These are phyloP conservation scores for Hylaeus anthracinus DNA, from an alignment of 1,140 invertebrate genomes.

Conservation along the genomic window DNA sequence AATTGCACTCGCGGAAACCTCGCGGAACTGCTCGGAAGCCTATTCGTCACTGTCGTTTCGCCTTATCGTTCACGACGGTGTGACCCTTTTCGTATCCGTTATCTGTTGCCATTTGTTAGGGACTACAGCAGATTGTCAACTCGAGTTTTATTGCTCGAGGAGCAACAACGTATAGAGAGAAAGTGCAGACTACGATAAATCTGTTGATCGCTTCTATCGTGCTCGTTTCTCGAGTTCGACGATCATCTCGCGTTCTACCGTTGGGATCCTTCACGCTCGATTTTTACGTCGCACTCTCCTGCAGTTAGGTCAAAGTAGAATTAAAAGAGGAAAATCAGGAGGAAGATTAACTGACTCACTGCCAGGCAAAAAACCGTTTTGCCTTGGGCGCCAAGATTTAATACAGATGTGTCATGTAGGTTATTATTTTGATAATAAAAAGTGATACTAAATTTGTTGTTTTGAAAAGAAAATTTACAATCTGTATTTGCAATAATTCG, in stretches of 20 bases:
- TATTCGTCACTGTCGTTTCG: slow-evolving; percentile 63
- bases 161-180: slow-evolving; percentile 27
- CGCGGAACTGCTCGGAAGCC: slow-evolving; percentile 45
- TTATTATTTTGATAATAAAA: too few species aligned
- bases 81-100: slow-evolving; percentile 56
- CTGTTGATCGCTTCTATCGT: background rate
- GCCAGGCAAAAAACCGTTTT: too few species aligned
- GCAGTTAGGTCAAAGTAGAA: too few species aligned
- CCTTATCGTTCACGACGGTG: slow-evolving; percentile 63
- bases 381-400: too few species aligned
- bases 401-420: too few species aligned
- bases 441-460: too few species aligned
- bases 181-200: background rate
- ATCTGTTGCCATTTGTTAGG: slow-evolving; percentile 63
- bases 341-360: too few species aligned
- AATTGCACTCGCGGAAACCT: slow-evolving; percentile 46
- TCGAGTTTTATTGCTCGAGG: slow-evolving; percentile 50
- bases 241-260: background rate
- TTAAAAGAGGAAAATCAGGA: too few species aligned
- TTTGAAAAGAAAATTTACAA: too few species aligned
- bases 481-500: too few species aligned
- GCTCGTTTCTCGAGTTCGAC: background rate
- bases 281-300: too few species aligned
- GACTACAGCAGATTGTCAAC: slow-evolving; percentile 50
- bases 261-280: too few species aligned